Conservation (phyloP, 2,797 vertebrate genomes). For the Bufotes viridis region DNA sequence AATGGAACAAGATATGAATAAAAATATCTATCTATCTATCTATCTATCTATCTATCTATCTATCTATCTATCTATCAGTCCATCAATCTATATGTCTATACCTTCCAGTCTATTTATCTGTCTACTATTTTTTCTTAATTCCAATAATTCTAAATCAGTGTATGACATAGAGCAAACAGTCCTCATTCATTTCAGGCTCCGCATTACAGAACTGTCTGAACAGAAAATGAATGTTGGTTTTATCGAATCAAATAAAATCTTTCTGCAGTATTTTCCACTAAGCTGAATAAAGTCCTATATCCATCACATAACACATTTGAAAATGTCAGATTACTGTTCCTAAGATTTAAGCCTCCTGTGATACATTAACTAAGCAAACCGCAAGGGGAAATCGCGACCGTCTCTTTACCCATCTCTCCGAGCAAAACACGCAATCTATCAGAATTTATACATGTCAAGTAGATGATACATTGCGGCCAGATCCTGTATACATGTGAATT, state of each 20-base stretch:
- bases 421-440: slow-evolving; percentile 27
- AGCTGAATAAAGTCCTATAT: slow-evolving; percentile 24
- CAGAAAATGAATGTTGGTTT: slow-evolving; percentile 29
- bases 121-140: neutral
- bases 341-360: slow-evolving; percentile 3
- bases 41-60: no score
- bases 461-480: slow-evolving; percentile 22
- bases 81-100: no score
- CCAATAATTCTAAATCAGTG: neutral
- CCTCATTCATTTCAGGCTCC: neutral
- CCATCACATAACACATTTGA: slow-evolving; percentile 24
- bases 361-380: slow-evolving; percentile 43
- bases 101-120: no score
- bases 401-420: slow-evolving; percentile 24
- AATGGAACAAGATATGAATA: no score
- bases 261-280: slow-evolving; percentile 11
- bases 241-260: slow-evolving; percentile 20
- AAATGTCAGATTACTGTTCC: slow-evolving; percentile 30
- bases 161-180: neutral
- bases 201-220: neutral
- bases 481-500: slow-evolving; percentile 7
- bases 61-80: no score
- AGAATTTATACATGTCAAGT: slow-evolving; percentile 32
- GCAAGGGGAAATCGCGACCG: slow-evolving; percentile 27
- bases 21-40: no score